A percentile compares a stretch with the other conserved stretches of the same genome.
These are phyloP conservation scores for Eutolmus rufibarbis DNA, from an alignment of 2,888 invertebrate species.

Conservation along the genomic window DNA sequence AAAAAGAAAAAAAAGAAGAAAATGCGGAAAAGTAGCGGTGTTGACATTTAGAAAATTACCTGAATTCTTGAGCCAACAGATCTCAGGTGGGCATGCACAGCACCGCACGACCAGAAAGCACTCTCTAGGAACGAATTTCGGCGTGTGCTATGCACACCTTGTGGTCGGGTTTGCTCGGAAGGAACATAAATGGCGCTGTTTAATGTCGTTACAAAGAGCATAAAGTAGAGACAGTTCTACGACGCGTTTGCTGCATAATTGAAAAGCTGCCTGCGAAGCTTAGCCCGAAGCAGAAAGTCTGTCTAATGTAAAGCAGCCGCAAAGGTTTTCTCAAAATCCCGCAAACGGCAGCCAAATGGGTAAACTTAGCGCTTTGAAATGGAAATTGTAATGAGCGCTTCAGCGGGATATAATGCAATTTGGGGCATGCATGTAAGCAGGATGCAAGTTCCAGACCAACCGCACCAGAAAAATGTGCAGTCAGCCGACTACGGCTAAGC, in stretches of 20 bases:
- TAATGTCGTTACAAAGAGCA: not conserved
- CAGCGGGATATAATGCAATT: not conserved
- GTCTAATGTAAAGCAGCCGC: not conserved
- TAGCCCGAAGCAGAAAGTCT: not conserved
- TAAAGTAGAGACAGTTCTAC: not conserved
- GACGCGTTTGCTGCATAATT: not conserved
- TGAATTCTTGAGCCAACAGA: not conserved
- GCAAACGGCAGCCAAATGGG: not conserved
- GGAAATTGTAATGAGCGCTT: not conserved
- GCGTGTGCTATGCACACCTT: not conserved
- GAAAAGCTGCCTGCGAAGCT: not conserved
- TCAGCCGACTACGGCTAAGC: not conserved
- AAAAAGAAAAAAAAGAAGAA: not conserved
- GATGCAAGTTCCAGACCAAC: not conserved
- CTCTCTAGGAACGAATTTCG: not conserved
- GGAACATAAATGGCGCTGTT: not conserved
- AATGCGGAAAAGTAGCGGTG: not conserved
- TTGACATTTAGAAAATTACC: not conserved
- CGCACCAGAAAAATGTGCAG: not conserved
- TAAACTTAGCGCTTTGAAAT: not conserved
- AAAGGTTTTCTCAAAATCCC: not conserved
- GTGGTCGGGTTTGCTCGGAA: not conserved
- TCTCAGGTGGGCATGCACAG: not conserved
- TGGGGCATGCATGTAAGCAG: not conserved
- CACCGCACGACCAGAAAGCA: not conserved